Conservation (phyloP, 2,888 invertebrate genomes). For the Acrocera orbiculus region DNA sequence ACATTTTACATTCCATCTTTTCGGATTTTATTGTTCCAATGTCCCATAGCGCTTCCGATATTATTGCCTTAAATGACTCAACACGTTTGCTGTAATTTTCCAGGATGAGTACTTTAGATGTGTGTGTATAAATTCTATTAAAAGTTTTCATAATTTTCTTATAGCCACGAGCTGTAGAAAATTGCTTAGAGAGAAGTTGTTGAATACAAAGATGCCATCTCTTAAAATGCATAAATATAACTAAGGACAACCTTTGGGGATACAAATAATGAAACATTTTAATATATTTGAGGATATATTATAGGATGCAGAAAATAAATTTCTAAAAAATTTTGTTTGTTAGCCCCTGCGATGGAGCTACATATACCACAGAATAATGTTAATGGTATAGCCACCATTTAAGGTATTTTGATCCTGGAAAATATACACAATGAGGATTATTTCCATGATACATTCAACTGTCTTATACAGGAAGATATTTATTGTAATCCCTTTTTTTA, state of each 20-base stretch:
- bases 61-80: too few relatives aligned
- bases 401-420: constrained; percentile 10
- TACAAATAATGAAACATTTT: constrained; percentile 11
- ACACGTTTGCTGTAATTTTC: not conserved
- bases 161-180: constrained; percentile 1
- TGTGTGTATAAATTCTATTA: too few relatives aligned
- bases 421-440: constrained; percentile 12
- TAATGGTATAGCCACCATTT: constrained; percentile 5
- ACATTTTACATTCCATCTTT: too few relatives aligned
- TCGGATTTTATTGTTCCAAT: too few relatives aligned
- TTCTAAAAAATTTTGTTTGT: constrained; percentile 1
- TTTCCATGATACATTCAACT: constrained; percentile 12
- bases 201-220: too few relatives aligned
- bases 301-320: constrained; percentile 2
- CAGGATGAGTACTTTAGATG: too few relatives aligned
- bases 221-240: constrained; percentile 7
- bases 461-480: constrained; percentile 12
- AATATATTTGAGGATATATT: constrained; percentile 12
- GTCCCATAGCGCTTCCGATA: too few relatives aligned
- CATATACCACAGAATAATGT: too few relatives aligned
- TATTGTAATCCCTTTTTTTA: constrained; percentile 13
- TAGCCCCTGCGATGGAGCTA: too few relatives aligned
- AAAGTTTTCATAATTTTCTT: constrained; percentile 8
- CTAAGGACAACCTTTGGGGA: constrained; percentile 9
- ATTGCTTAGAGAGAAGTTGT: not conserved